A percentile compares a stretch with the other conserved stretches of the same genome.
phyloP scores from a whole-genome alignment of 2,113 vertebrate genomes.

The Rhinichthys klamathensis region DNA sequence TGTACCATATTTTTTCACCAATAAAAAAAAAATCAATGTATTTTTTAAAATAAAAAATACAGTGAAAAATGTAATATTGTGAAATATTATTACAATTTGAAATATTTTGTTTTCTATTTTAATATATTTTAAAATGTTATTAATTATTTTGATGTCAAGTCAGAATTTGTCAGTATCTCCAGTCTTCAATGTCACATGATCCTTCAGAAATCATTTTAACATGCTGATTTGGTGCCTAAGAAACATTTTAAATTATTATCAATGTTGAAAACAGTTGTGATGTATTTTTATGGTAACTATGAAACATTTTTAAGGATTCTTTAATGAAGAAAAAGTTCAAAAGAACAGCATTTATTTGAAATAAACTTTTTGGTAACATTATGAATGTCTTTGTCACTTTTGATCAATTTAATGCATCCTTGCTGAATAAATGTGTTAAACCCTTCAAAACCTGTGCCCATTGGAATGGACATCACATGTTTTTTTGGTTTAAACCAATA shows the following conservation, averaged over 20 bases:
- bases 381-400: too few relatives aligned
- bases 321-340: too few relatives aligned
- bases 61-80: not conserved
- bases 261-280: not conserved
- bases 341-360: too few relatives aligned
- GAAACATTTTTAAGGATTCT: not conserved
- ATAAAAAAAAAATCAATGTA: too few relatives aligned
- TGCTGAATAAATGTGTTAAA: too few relatives aligned
- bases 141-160: not conserved
- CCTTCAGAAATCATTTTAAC: not conserved
- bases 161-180: not conserved
- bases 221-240: not conserved
- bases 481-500: too few relatives aligned
- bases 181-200: not conserved
- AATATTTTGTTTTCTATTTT: not conserved
- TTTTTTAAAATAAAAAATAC: not conserved
- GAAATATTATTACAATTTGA: not conserved
- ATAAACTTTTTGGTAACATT: too few relatives aligned
- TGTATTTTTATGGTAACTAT: not conserved
- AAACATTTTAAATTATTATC: not conserved
- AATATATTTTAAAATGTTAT: not conserved
- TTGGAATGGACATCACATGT: too few relatives aligned
- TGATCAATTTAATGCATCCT: too few relatives aligned
- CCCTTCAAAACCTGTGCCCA: not conserved
- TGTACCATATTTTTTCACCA: not conserved